phyloP scores from a whole-genome alignment of 2,797 vertebrate genomes.

The Zenarchopterus dispar region DNA sequence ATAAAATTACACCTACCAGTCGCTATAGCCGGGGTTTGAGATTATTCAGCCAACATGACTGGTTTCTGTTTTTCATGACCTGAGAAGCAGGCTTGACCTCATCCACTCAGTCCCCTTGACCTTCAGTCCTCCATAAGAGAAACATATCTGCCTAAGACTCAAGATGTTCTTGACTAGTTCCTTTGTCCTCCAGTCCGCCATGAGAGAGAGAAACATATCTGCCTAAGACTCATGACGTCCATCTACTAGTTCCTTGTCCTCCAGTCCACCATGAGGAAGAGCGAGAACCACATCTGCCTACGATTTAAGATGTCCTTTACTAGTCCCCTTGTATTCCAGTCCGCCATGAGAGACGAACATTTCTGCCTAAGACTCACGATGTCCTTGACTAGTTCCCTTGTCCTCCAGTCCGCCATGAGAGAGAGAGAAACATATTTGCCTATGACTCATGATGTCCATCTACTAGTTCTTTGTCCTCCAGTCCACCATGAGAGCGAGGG shows the following conservation, averaged over 20 bases:
- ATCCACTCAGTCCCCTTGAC: conserved; percentile 69
- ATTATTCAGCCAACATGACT: conserved; percentile 69
- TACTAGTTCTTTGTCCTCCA: conserved; percentile 50
- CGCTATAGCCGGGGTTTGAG: conserved; percentile 64
- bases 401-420: conserved; percentile 42
- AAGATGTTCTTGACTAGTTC: conserved; percentile 36
- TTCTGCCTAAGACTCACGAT: conserved; percentile 26
- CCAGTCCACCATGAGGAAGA: conserved; percentile 34
- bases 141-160: conserved; percentile 33
- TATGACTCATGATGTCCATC: conserved; percentile 41
- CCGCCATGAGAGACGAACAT: conserved; percentile 25
- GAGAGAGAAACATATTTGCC: conserved; percentile 32
- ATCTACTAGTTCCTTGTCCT: conserved; percentile 47
- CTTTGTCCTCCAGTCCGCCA: conserved; percentile 45
- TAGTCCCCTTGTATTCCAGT: conserved; percentile 44
- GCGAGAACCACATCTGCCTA: conserved; percentile 32
- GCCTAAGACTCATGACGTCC: conserved; percentile 27
- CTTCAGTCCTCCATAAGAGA: conserved; percentile 45
- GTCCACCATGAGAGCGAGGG: conserved; percentile 32
- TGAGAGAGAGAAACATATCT: conserved; percentile 37
- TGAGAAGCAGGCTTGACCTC: conserved; percentile 66
- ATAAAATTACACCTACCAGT: conserved; percentile 78
- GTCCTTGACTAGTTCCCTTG: conserved; percentile 38
- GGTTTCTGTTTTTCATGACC: conserved; percentile 60
- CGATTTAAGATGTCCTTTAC: conserved; percentile 29